Evolutionary conservation across 1,140 invertebrate genomes (phyloP).

Genomic region (Colletes gigas): DNA sequence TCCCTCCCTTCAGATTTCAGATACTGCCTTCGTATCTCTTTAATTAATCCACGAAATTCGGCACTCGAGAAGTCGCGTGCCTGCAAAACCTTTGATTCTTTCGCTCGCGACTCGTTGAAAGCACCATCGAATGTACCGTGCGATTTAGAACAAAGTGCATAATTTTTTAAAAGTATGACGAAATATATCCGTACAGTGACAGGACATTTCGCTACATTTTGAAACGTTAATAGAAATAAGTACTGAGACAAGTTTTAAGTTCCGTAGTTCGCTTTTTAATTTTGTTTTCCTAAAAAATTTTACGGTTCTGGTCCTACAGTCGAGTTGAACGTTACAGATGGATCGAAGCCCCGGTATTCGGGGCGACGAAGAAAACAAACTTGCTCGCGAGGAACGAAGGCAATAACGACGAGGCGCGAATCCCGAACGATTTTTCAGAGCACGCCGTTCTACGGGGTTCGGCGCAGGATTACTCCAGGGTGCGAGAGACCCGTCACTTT

Average conservation of each 20-base stretch:
- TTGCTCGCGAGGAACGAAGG: not conserved
- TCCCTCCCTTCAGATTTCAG: slow-evolving; percentile 24
- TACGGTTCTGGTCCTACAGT: no score
- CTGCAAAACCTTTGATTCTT: no score
- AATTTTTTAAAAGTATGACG: no score
- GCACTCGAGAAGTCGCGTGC: not conserved
- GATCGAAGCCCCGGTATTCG: not conserved
- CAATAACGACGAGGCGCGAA: slow-evolving; percentile 21
- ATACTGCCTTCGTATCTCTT: not conserved
- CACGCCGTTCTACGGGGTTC: slow-evolving; percentile 31
- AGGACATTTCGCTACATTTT: no score
- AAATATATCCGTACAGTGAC: no score
- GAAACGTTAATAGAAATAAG: no score
- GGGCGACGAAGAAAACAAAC: not conserved
- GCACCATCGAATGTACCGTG: no score
- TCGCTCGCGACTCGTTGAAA: no score
- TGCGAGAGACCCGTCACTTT: slow-evolving; percentile 73
- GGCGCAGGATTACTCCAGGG: slow-evolving; percentile 39
- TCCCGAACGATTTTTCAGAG: slow-evolving; percentile 29
- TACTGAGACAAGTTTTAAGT: no score
- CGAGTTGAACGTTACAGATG: not conserved
- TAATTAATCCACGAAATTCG: not conserved
- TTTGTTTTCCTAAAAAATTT: no score
- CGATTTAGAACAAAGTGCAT: no score
- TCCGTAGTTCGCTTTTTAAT: no score